phyloP scores from a whole-genome alignment of 1,140 invertebrate genomes.

The Macrotrachela quadricornifera region DNA sequence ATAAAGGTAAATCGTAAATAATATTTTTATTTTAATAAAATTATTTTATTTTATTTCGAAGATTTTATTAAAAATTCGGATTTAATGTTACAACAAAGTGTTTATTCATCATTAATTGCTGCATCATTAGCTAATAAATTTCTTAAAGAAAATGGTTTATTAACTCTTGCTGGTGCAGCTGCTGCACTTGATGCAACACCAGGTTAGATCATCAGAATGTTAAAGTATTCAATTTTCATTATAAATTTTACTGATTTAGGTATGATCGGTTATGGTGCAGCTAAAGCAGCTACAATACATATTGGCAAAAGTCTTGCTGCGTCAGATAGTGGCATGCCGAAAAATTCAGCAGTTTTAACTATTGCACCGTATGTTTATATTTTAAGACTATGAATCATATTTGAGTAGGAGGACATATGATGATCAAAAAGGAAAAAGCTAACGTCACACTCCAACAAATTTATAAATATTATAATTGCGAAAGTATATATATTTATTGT shows the following conservation, averaged over 20 bases:
- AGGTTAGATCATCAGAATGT: too few species aligned
- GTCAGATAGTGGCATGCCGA: conserved; percentile 56
- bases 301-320: conserved; percentile 68
- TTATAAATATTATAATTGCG: too few species aligned
- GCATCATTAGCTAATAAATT: conserved; percentile 59
- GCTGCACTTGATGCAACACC: conserved; percentile 58
- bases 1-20: too few species aligned
- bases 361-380: conserved; percentile 46
- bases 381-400: too few species aligned
- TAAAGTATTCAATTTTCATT: too few species aligned
- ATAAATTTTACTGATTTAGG: conserved; percentile 26
- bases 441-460: too few species aligned
- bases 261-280: conserved; percentile 48
- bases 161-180: conserved; percentile 82
- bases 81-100: conserved; percentile 85
- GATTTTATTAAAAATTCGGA: conserved; percentile 75
- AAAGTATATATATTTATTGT: too few species aligned
- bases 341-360: conserved; percentile 48
- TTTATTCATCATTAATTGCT: conserved; percentile 81
- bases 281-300: conserved; percentile 86
- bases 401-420: too few species aligned
- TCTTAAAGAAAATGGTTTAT: conserved; percentile 63
- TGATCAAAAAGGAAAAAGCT: too few species aligned
- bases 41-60: conserved; percentile 10
- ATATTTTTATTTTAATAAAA: too few species aligned